Base-by-base conservation (phyloP, 2,888 invertebrate genomes). In the Lymantria dispar region DNA sequence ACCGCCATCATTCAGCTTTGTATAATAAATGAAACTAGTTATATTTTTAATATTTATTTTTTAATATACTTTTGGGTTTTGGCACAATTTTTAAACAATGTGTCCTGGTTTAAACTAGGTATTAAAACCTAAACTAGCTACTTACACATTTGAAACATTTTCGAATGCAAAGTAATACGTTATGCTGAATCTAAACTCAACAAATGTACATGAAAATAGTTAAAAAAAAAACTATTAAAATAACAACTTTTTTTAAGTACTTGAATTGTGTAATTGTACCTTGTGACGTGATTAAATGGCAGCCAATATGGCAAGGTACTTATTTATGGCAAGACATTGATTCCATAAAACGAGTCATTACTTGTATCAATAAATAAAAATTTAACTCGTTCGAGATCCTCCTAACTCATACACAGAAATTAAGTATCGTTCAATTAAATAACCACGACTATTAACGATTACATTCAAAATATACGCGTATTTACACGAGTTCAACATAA, bases 1-100 rank as follows among this genome's bases (percentile, higher is more conserved):
- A n/a, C n/a, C n/a, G n/a, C n/a, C n/a, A n/a, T n/a, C n/a, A n/a
- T n/a, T n/a, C n/a, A n/a, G n/a, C n/a, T n/a, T 30, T 30, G 8
- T 33, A 33, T 7, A 50, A 3, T 50, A 64, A 77, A 84, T 80
- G 68, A 81, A 79, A 80, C 63, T 68, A 70, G 69, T 42, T 50
- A 59, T 78, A 75, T 76, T 81, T 78, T 83, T 80, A 76, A 75
- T 71, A 76, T 87, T 85, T 85, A 82, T 78, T 86, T 88, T 89
- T 90, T 86, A 87, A 85, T 90, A 90, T 89, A 90, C 85, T 89
- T 90, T 87, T 85, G 88, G 86, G 89, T 87, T 91, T 90, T 91
- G 91, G 90, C 90, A 91, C 91, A 90, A 88, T 84, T 86, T 84
- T 84, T 86, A 85, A 89, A 87, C 84, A 86, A 88, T 91, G 90